Conservation (phyloP, 2,888 invertebrate species). For the Brachyopa scutellaris region DNA sequence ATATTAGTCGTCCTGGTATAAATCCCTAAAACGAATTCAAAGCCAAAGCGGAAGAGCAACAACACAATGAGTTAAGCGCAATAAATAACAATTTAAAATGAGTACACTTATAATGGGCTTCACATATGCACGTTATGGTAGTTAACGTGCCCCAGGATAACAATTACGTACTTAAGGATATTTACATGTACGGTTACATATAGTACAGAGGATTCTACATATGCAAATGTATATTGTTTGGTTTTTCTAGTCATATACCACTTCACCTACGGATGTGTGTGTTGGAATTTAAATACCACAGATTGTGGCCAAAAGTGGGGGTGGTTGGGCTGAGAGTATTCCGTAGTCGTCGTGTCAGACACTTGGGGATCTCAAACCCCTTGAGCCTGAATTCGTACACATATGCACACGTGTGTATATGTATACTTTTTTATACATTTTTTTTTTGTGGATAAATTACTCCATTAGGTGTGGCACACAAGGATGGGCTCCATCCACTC, state of each 20-base stretch:
- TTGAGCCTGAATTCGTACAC: conserved; percentile 41
- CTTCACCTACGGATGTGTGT: not conserved
- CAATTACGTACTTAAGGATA: conserved; percentile 73
- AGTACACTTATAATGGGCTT: conserved; percentile 73
- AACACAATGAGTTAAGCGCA: conserved; percentile 72
- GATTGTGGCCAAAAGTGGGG: conserved; percentile 57
- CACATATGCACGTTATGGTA: conserved; percentile 73
- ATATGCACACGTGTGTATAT: not conserved
- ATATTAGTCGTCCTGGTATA: conserved; percentile 42
- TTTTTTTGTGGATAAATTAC: conserved; percentile 59
- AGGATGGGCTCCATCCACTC: conserved; percentile 50
- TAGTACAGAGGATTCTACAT: conserved; percentile 28
- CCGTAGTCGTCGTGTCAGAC: conserved; percentile 51
- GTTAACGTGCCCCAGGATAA: conserved; percentile 73
- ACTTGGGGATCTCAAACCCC: conserved; percentile 63
- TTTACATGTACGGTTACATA: conserved; percentile 61
- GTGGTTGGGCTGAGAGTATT: conserved; percentile 1
- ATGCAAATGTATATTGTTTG: too few species aligned
- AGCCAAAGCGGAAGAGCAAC: conserved; percentile 70
- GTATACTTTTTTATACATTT: not conserved
- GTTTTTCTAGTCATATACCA: conserved; percentile 20
- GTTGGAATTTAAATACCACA: conserved; percentile 69
- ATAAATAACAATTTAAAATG: conserved; percentile 73
- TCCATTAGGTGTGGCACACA: conserved; percentile 67
- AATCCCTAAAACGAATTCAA: conserved; percentile 70